Conservation (phyloP, 1,140 invertebrate species). For the Pseudomyrmex sp. region DNA sequence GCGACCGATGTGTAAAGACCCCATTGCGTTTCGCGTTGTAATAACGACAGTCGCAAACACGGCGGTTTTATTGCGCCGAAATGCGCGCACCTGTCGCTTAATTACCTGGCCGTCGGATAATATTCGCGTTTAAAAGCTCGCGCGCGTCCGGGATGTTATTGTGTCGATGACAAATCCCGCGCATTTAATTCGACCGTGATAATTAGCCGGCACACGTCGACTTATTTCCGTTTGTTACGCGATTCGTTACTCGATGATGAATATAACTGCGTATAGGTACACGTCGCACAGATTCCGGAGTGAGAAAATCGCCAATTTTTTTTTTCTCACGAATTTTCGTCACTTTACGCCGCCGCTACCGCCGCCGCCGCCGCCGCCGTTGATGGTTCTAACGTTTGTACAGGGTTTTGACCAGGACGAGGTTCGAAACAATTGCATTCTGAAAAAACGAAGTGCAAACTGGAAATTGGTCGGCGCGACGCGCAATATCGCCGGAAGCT, state of each 20-base stretch:
- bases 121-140: background rate
- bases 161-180: background rate
- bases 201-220: background rate
- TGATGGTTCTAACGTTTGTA: slow-evolving; percentile 27
- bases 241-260: background rate
- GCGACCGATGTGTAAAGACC: slow-evolving; percentile 33
- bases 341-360: no score
- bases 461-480: slow-evolving; percentile 36
- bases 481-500: slow-evolving; percentile 21
- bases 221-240: background rate
- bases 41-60: slow-evolving; percentile 51
- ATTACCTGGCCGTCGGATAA: background rate
- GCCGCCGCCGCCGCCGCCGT: background rate
- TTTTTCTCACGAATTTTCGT: background rate
- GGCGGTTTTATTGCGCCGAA: slow-evolving; percentile 34
- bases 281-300: background rate
- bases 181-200: background rate
- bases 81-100: background rate
- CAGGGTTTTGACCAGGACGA: background rate
- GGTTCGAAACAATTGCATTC: slow-evolving; percentile 35
- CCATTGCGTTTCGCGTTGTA: slow-evolving; percentile 37
- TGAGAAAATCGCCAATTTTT: background rate
- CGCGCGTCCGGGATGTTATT: background rate
- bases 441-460: slow-evolving; percentile 12
- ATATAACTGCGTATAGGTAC: background rate